Evolutionary conservation across 2,888 invertebrate genomes (phyloP).

Genomic region (Caenorhabditis auriculariae): DNA sequence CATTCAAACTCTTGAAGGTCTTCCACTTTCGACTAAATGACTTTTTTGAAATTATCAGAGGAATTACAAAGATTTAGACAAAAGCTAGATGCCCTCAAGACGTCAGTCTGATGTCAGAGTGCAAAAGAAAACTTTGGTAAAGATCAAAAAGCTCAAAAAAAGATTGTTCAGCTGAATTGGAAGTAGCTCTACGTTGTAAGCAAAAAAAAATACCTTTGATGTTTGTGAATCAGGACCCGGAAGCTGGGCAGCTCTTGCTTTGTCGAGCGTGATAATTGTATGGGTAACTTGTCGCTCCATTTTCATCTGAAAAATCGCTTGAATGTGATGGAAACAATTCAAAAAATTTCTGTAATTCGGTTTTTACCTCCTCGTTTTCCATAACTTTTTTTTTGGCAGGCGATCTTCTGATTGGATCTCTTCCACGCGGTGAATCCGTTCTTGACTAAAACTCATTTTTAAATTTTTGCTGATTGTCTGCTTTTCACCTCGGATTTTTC

Average conservation of each 20-base stretch:
- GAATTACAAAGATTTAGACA: no score
- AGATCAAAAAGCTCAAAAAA: no score
- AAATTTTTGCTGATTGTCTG: neutral
- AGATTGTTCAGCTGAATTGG: no score
- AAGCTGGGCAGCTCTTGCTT: constrained; percentile 23
- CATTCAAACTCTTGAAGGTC: no score
- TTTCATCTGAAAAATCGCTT: constrained; percentile 16
- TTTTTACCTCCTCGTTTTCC: constrained; percentile 16
- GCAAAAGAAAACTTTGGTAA: no score
- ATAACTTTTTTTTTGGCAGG: constrained; percentile 15
- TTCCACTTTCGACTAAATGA: no score
- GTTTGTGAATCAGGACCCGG: constrained; percentile 38
- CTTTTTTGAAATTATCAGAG: no score
- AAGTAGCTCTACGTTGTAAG: neutral
- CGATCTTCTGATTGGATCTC: constrained; percentile 2
- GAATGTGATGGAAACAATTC: no score
- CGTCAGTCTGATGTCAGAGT: no score
- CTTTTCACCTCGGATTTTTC: neutral
- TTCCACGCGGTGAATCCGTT: neutral
- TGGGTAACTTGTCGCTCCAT: constrained; percentile 55
- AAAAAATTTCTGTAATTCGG: no score
- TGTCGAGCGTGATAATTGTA: constrained; percentile 47
- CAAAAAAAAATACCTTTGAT: constrained; percentile 2
- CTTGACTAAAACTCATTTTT: neutral
- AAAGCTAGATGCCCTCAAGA: no score